Base-by-base conservation (phyloP, 2,113 vertebrate genomes). In the Nymphicus hollandicus region DNA sequence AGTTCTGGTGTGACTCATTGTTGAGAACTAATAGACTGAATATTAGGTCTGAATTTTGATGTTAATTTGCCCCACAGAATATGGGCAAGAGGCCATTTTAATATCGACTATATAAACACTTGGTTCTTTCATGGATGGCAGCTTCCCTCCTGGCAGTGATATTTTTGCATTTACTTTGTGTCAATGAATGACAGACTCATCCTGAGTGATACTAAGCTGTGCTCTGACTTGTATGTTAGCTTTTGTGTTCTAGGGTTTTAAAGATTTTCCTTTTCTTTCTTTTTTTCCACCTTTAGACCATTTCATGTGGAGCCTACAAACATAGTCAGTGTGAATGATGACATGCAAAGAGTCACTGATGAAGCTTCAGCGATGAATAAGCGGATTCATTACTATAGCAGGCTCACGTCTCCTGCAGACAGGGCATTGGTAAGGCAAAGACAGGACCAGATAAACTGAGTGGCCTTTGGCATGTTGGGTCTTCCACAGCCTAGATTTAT, bases 321-420 rank as follows among this genome's bases (percentile, higher is more conserved):
- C 96, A 99, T 99, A 52, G 98, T 99, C 35, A 88, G 13, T 52
- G 92, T 95, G 79, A 98, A 97, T 13, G 98, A 98, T 64, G 98
- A 97, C 7, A 94, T 92, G 93, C 99, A 99, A 78, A 98, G 98
- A 85, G 98, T 99, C 71, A 99, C 99, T 10, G 98, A 98, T 7
- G 98, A 99, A 93, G 99, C 99, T 18, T 98, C 99, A 47, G 98
- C 98, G 68, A 98, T 99, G 97, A 99, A 98, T 97, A 99, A 99
- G 94, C 96, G 99, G 96, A 98, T 99, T 83, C 99, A 99, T 87
- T 99, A 99, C 97, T 99, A 99, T 29, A 96, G 98, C 88, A 98
- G 98, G 16, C 98, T 99, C 68, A 97, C 98, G 0, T 97, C 97
- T 52, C 98, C 99, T n/a, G 97, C 99, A 52, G 98, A 99, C 97